Evolutionary conservation across 2,113 vertebrate species (phyloP).

Genomic region (Heteronetta atricapilla): DNA sequence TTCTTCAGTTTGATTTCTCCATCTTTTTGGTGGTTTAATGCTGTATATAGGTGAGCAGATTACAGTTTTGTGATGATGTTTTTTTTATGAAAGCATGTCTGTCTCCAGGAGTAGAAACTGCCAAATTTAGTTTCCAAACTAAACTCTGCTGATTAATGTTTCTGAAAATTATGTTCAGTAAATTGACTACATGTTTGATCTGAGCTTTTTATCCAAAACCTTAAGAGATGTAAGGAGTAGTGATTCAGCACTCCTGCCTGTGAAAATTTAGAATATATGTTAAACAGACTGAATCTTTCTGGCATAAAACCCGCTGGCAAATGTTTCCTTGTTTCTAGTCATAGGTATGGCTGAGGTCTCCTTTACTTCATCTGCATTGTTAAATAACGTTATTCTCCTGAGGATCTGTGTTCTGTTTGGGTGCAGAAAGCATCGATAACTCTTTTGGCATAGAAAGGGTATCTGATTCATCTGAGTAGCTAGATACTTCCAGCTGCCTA

Average conservation of each 20-base stretch:
- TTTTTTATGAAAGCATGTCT: background rate
- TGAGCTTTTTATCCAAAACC: background rate
- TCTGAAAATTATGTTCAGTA: background rate
- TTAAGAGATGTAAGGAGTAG: background rate
- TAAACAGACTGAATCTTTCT: background rate
- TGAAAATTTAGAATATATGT: background rate
- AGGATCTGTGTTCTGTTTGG: background rate
- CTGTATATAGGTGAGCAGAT: background rate
- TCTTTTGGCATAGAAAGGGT: background rate
- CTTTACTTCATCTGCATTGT: background rate
- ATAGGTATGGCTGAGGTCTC: background rate
- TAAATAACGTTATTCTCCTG: background rate
- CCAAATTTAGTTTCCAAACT: background rate
- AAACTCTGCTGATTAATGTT: background rate
- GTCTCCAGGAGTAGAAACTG: background rate
- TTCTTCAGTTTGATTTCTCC: background rate
- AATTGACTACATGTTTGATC: background rate
- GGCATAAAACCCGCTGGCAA: background rate
- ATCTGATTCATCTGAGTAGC: background rate
- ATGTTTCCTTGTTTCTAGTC: background rate
- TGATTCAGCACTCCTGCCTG: background rate
- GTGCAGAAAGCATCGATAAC: background rate
- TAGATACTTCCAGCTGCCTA: background rate
- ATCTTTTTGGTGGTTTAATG: background rate
- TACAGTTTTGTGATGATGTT: background rate